Evolutionary conservation across 2,113 vertebrate species (phyloP).

Genomic region (Octodon degus): DNA sequence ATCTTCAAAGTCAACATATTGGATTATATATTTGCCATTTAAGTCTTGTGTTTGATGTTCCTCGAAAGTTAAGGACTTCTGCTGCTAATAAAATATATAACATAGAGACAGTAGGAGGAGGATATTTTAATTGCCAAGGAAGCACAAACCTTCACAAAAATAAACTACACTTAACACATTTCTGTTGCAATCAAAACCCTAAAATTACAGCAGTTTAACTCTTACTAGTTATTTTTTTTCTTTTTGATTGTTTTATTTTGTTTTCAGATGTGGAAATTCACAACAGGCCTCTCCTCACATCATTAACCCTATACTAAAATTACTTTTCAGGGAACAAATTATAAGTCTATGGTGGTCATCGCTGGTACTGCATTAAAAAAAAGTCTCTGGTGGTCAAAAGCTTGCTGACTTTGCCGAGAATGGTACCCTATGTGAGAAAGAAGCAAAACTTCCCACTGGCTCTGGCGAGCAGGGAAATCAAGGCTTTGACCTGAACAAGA

Average conservation of each 20-base stretch:
- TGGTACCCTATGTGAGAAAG: not conserved
- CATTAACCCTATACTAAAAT: not conserved
- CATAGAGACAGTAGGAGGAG: not conserved
- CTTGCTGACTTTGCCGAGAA: conserved; percentile 36
- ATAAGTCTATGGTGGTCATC: not conserved
- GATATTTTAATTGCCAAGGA: conserved; percentile 51
- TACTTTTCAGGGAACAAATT: conserved; percentile 39
- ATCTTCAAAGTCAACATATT: conserved; percentile 32
- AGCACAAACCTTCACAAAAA: conserved; percentile 7
- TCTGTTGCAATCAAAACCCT: conserved; percentile 4
- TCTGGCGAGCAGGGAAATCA: not conserved
- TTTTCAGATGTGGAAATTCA: not conserved
- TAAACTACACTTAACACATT: not conserved
- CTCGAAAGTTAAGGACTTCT: conserved; percentile 7
- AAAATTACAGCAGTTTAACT: not conserved
- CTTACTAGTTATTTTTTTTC: not conserved
- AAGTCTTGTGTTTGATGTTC: conserved; percentile 1
- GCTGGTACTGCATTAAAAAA: no score
- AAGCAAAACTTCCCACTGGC: not conserved
- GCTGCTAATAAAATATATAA: conserved; percentile 19
- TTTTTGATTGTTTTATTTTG: not conserved
- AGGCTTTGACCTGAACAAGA: not conserved
- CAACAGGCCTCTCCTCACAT: not conserved
- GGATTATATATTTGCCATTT: conserved; percentile 31
- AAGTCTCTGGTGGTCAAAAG: not conserved